These are phyloP conservation scores for Ophraella communa DNA, from an alignment of 2,888 invertebrate species.

Conservation along the genomic window DNA sequence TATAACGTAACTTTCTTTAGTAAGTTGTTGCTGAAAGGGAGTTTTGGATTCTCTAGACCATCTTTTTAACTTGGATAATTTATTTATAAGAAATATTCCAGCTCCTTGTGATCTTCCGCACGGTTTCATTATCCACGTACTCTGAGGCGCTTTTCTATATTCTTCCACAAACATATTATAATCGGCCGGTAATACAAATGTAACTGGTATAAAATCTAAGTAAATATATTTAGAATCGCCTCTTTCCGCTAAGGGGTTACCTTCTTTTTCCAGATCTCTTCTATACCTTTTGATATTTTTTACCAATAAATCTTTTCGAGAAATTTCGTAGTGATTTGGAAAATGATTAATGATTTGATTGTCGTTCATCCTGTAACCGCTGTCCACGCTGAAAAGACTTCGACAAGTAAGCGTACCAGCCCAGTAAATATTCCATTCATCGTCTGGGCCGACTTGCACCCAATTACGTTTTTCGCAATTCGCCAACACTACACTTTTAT, in stretches of 20 bases:
- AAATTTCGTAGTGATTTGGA: constrained; percentile 94
- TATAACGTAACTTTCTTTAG: constrained; percentile 93
- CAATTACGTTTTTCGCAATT: constrained; percentile 94
- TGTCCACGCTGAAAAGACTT: constrained; percentile 89
- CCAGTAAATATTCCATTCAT: constrained; percentile 98
- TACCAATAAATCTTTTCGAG: constrained; percentile 93
- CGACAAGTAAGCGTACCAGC: constrained; percentile 90
- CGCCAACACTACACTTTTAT: constrained; percentile 89
- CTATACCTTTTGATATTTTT: constrained; percentile 95
- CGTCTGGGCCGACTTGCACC: constrained; percentile 85
- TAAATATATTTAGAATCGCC: constrained; percentile 79
- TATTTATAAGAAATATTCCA: constrained; percentile 96
- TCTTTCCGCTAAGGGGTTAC: constrained; percentile 84
- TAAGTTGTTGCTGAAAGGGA: constrained; percentile 82
- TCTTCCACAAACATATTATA: constrained; percentile 98
- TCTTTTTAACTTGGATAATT: constrained; percentile 89
- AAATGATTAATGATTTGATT: constrained; percentile 96
- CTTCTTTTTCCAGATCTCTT: constrained; percentile 90
- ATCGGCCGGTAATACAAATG: constrained; percentile 93
- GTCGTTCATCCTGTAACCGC: constrained; percentile 89
- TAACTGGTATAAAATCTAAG: constrained; percentile 91
- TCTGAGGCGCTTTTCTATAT: constrained; percentile 90
- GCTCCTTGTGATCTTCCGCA: constrained; percentile 93
- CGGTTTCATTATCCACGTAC: constrained; percentile 98
- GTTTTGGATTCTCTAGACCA: constrained; percentile 89